Percentiles rank a stretch among this genome's conserved stretches.
phyloP scores from a whole-genome alignment of 64 coral and sea anemone genomes.

The Pocillopora damicornis region DNA sequence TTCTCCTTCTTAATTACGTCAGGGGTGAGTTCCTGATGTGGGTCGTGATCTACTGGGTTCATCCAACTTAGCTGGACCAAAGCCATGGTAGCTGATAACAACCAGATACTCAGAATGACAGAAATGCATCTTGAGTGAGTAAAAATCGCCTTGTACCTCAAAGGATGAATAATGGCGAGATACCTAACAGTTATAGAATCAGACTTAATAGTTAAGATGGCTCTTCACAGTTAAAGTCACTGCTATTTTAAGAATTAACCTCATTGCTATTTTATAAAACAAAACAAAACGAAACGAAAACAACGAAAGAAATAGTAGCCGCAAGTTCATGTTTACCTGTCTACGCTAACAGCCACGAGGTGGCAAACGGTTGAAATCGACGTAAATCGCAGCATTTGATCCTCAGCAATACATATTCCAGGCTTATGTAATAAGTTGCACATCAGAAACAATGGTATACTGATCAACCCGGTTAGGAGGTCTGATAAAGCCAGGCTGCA shows the following conservation, averaged over 20 bases:
- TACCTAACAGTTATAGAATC: not conserved
- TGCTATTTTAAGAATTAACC: too few species aligned
- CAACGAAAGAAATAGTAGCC: too few species aligned
- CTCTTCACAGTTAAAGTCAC: not conserved
- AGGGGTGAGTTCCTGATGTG: not conserved
- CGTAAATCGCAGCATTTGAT: conserved; percentile 35
- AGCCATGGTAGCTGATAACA: conserved; percentile 8
- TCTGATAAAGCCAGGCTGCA: conserved; percentile 35
- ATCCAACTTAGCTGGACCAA: conserved; percentile 38
- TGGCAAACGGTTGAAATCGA: conserved; percentile 35
- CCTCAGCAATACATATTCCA: conserved; percentile 14
- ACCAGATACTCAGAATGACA: conserved; percentile 27
- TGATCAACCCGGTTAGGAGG: conserved; percentile 19
- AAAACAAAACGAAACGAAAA: too few species aligned
- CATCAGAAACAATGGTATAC: conserved; percentile 29
- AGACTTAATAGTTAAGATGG: not conserved
- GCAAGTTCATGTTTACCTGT: not conserved
- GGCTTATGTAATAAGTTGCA: conserved; percentile 12
- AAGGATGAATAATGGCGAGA: conserved; percentile 38
- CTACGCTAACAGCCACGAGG: conserved; percentile 11
- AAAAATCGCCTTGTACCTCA: conserved; percentile 27
- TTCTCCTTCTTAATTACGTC: not conserved
- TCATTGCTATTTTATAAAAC: too few species aligned
- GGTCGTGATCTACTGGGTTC: not conserved
- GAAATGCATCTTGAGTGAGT: not conserved